These are phyloP conservation scores for Trissolcus brochymenae DNA, from an alignment of 2,888 invertebrate genomes.

Conservation along the genomic window DNA sequence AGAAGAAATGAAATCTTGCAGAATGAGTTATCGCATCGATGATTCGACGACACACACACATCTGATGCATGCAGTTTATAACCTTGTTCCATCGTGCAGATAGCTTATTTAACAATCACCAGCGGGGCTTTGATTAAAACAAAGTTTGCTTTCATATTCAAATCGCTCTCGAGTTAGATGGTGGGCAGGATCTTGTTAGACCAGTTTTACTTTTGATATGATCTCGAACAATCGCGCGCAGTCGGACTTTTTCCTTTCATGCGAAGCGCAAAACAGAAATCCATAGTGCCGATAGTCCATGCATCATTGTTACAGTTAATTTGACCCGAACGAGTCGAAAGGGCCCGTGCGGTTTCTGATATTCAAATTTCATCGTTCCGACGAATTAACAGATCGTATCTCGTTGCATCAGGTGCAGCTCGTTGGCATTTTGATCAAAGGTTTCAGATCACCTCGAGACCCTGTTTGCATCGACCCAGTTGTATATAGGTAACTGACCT, in stretches of 20 bases:
- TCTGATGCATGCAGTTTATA: constrained; percentile 18
- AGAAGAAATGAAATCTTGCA: too few species aligned
- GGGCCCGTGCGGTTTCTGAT: constrained; percentile 14
- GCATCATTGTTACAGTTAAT: constrained; percentile 27
- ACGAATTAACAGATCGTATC: constrained; percentile 29
- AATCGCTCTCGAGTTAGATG: constrained; percentile 33
- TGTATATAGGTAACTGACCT: constrained; percentile 74
- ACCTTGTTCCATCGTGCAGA: constrained; percentile 22
- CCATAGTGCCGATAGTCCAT: neutral
- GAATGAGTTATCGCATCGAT: too few species aligned
- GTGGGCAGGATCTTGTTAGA: constrained; percentile 40
- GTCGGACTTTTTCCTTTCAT: constrained; percentile 23
- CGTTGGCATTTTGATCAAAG: constrained; percentile 52
- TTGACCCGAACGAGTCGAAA: constrained; percentile 20
- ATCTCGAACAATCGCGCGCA: constrained; percentile 28
- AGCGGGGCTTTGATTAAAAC: constrained; percentile 22
- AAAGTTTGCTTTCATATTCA: constrained; percentile 54
- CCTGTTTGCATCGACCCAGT: constrained; percentile 67
- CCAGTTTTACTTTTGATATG: constrained; percentile 55
- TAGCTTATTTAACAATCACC: constrained; percentile 22
- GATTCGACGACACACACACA: neutral
- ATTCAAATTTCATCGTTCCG: constrained; percentile 29
- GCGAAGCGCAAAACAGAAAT: constrained; percentile 23
- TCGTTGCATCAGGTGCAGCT: constrained; percentile 38
- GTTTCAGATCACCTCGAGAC: constrained; percentile 50